These are phyloP conservation scores for Malurus elegans DNA, from an alignment of 2,113 vertebrate genomes.

Conservation along the genomic window DNA sequence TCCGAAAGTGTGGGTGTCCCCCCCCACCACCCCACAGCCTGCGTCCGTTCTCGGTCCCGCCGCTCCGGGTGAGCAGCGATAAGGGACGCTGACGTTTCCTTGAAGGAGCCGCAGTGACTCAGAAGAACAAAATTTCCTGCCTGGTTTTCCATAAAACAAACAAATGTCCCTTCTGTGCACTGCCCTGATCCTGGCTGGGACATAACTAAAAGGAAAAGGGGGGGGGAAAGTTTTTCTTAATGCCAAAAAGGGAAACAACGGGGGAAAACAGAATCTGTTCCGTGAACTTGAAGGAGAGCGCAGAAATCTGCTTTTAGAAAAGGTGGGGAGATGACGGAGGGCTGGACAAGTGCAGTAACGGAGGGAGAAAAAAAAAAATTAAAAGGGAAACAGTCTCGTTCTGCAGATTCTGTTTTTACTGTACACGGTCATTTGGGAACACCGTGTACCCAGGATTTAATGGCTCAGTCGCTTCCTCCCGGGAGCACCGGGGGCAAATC, in stretches of 20 bases:
- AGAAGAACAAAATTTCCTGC: conserved; percentile 75
- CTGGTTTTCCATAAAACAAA: conserved; percentile 66
- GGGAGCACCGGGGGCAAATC: not conserved
- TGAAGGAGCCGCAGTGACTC: conserved; percentile 72
- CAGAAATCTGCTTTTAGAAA: not conserved
- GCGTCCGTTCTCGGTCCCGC: not conserved
- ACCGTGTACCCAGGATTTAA: not conserved
- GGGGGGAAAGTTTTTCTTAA: not conserved
- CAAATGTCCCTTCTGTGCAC: conserved; percentile 48
- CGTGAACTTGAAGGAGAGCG: conserved; percentile 18
- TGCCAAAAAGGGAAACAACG: not conserved
- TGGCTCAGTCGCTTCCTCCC: not conserved
- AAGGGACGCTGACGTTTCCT: conserved; percentile 61
- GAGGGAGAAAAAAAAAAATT: too few species aligned
- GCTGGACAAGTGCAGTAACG: not conserved
- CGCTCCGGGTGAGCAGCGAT: not conserved
- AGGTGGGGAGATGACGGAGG: not conserved
- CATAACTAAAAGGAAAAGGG: conserved; percentile 44
- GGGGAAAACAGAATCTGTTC: not conserved
- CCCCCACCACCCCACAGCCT: not conserved
- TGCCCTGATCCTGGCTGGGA: conserved; percentile 4
- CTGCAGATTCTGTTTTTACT: not conserved
- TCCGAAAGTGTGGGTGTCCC: not conserved
- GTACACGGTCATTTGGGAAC: not conserved
- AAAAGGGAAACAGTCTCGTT: not conserved